phyloP scores from a whole-genome alignment of 2,888 invertebrate genomes.

The Ashinkailepas kermadecensis region DNA sequence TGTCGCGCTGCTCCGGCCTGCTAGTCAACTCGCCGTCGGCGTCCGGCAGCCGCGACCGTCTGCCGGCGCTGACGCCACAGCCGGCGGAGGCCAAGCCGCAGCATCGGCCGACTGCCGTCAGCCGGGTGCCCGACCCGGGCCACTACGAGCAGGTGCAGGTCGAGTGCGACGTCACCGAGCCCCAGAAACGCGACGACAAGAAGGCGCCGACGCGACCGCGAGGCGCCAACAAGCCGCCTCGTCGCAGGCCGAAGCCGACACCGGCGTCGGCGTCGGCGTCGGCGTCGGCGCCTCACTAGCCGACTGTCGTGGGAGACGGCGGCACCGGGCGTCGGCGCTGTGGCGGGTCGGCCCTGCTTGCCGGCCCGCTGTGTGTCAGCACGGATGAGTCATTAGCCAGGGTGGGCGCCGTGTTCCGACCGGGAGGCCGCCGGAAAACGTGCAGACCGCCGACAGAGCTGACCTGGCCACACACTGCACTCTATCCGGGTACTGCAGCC shows the following conservation, averaged over 20 bases:
- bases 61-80: background rate
- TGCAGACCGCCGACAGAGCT: no score
- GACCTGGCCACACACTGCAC: no score
- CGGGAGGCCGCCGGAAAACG: no score
- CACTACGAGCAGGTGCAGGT: constrained; percentile 16
- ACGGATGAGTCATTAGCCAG: no score
- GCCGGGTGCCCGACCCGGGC: background rate
- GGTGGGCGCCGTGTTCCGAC: no score
- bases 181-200: background rate
- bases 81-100: background rate
- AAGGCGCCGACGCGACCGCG: background rate
- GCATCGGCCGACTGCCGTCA: background rate
- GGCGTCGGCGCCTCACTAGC: no score
- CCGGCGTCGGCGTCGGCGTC: no score
- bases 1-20: constrained; percentile 8
- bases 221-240: background rate
- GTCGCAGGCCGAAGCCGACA: background rate
- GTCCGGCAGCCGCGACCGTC: background rate
- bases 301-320: background rate
- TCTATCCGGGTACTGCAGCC: no score
- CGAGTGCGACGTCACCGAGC: background rate
- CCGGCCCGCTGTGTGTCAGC: background rate
- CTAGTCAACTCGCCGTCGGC: background rate
- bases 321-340: background rate
- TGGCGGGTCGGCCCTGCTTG: background rate